These are phyloP conservation scores for Nothoprocta pentlandii DNA, from an alignment of 2,113 vertebrate genomes.

Conservation along the genomic window DNA sequence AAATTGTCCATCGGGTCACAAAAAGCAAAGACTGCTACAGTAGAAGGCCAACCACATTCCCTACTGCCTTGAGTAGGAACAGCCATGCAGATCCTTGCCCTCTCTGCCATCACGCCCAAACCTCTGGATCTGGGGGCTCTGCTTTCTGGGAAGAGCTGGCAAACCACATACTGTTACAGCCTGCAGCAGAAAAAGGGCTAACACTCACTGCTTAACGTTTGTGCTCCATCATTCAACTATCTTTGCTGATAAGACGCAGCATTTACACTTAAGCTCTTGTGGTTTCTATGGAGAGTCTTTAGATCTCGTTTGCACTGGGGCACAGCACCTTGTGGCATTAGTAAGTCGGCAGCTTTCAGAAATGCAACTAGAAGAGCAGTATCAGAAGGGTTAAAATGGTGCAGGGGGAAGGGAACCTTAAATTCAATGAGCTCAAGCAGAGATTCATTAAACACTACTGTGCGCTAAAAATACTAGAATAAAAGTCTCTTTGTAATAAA, in stretches of 20 bases:
- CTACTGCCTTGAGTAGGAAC: not conserved
- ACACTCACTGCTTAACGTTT: not conserved
- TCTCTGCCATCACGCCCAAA: not conserved
- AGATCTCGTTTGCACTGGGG: not conserved
- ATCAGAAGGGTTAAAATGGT: conserved; percentile 43
- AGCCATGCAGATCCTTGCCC: rapidly evolving
- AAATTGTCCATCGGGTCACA: not conserved
- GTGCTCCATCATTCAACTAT: not conserved
- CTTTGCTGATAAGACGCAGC: not conserved
- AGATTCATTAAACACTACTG: conserved; percentile 64
- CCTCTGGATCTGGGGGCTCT: not conserved
- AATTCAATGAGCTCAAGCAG: conserved; percentile 65
- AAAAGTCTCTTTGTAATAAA: conserved; percentile 74
- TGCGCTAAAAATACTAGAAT: conserved; percentile 73
- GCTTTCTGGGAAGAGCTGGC: not conserved
- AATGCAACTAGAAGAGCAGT: not conserved
- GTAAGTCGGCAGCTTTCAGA: not conserved
- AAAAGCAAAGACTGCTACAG: not conserved
- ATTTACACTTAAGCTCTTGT: rapidly evolving
- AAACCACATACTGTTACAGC: not conserved
- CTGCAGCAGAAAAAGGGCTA: not conserved
- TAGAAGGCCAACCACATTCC: not conserved
- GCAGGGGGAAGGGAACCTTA: not conserved
- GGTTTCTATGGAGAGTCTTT: not conserved
- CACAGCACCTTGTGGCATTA: not conserved